A percentile compares a stretch with the other conserved stretches of the same genome.
phyloP scores from a whole-genome alignment of 2,113 vertebrate genomes.

The Nothocercus julius region DNA sequence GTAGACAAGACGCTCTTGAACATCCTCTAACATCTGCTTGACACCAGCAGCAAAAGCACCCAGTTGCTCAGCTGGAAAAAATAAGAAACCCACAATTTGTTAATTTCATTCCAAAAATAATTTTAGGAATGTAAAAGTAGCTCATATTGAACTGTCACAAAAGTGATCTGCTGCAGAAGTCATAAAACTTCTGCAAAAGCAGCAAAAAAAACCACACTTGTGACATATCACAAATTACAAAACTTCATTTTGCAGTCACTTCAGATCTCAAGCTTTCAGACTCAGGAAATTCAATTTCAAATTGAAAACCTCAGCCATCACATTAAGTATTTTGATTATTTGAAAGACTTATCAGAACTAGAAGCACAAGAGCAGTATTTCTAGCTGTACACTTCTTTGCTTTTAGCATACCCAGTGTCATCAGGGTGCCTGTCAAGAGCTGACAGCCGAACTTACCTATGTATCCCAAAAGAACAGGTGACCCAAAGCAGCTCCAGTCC shows the following conservation, averaged over 20 bases:
- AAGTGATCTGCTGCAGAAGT: not conserved
- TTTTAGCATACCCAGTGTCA: not conserved
- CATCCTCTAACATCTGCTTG: slow-evolving; percentile 98
- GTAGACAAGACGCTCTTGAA: slow-evolving; percentile 96
- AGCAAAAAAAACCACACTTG: not conserved
- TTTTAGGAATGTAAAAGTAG: not conserved
- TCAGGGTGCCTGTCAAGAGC: not conserved
- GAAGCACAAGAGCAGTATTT: not conserved
- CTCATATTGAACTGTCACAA: accelerated
- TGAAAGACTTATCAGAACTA: not conserved
- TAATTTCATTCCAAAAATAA: not conserved
- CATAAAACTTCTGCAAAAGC: not conserved
- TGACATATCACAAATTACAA: not conserved
- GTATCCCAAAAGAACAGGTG: not conserved
- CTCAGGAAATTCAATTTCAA: not conserved
- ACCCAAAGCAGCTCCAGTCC: not conserved
- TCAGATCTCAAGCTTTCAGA: not conserved
- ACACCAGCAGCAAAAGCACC: slow-evolving; percentile 92
- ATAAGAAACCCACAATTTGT: not conserved
- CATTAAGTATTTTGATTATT: not conserved
- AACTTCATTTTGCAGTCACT: not conserved
- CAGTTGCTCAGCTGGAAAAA: slow-evolving; percentile 84
- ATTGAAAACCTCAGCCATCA: not conserved
- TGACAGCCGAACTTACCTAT: not conserved
- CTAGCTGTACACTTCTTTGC: not conserved